Evolutionary conservation across 1,140 invertebrate species (phyloP).

Genomic region (Conopomorpha cramerella): DNA sequence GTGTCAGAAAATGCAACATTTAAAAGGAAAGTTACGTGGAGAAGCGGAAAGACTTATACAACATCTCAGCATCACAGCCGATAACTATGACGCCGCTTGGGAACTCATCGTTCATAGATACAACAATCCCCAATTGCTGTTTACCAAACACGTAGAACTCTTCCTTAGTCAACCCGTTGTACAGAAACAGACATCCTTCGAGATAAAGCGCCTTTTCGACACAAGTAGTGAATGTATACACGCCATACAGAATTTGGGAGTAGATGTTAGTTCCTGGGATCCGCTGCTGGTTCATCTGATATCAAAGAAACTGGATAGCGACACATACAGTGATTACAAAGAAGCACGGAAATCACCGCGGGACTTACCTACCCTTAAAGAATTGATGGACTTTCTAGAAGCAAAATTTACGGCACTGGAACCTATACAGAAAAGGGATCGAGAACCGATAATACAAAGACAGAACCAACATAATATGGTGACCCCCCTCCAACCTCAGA

Average conservation of each 20-base stretch:
- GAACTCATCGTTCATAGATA: constrained; percentile 9
- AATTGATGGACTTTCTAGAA: constrained; percentile 7
- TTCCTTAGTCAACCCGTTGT: constrained; percentile 6
- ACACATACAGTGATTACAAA: constrained; percentile 6
- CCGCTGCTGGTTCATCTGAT: constrained; percentile 8
- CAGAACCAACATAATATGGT: too few relatives aligned
- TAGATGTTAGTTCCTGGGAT: constrained; percentile 8
- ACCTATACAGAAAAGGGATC: constrained; percentile 7
- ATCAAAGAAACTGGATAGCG: constrained; percentile 5
- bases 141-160: constrained; percentile 8
- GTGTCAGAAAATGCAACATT: too few relatives aligned
- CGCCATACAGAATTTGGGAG: constrained; percentile 9
- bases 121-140: constrained; percentile 8
- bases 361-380: constrained; percentile 4
- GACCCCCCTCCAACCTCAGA: too few relatives aligned
- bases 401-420: too few relatives aligned
- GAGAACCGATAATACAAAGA: too few relatives aligned
- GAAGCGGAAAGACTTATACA: constrained; percentile 10
- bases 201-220: constrained; percentile 9
- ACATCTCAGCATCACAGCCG: constrained; percentile 5
- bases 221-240: too few relatives aligned
- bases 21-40: constrained; percentile 8
- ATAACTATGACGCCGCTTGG: constrained; percentile 9
- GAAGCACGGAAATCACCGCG: constrained; percentile 6
- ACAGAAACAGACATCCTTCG: constrained; percentile 5